Evolutionary conservation across 2,888 invertebrate species (phyloP).

Genomic region (Himalopsyche japonica): DNA sequence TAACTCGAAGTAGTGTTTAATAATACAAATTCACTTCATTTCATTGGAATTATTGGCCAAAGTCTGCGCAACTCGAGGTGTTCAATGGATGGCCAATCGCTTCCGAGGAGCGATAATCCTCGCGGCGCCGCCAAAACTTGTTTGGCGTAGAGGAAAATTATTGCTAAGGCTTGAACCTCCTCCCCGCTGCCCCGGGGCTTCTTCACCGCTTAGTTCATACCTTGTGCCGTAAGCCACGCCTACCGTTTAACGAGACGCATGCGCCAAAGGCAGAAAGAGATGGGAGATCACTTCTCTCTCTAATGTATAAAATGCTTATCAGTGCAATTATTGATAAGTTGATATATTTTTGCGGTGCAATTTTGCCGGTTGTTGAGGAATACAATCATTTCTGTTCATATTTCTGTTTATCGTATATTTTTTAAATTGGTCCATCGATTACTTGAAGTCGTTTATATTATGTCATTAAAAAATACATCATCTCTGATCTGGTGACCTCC

Average conservation of each 20-base stretch:
- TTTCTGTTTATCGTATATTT: too few species aligned
- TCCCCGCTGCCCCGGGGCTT: conserved; percentile 50
- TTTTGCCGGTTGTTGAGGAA: not conserved
- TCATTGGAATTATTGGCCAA: not conserved
- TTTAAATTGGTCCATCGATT: too few species aligned
- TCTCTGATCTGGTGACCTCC: too few species aligned
- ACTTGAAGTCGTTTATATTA: too few species aligned
- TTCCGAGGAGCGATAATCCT: conserved; percentile 31
- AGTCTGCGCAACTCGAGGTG: not conserved
- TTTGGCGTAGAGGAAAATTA: conserved; percentile 33
- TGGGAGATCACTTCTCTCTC: not conserved
- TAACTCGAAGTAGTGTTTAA: too few species aligned
- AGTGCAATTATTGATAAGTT: not conserved
- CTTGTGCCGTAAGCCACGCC: conserved; percentile 21
- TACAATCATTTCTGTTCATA: too few species aligned
- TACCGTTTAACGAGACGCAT: conserved; percentile 1
- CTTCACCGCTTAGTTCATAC: conserved; percentile 47
- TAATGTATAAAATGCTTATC: not conserved
- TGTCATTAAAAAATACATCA: too few species aligned
- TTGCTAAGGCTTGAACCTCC: conserved; percentile 45
- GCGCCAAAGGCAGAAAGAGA: conserved; percentile 2
- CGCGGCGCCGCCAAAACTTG: conserved; percentile 21
- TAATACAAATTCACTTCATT: too few species aligned
- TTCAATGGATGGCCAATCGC: conserved; percentile 44
- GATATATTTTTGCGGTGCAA: not conserved